These are phyloP conservation scores for Reticulitermes lucifugus DNA, from an alignment of 2,888 invertebrate genomes.

Conservation along the genomic window DNA sequence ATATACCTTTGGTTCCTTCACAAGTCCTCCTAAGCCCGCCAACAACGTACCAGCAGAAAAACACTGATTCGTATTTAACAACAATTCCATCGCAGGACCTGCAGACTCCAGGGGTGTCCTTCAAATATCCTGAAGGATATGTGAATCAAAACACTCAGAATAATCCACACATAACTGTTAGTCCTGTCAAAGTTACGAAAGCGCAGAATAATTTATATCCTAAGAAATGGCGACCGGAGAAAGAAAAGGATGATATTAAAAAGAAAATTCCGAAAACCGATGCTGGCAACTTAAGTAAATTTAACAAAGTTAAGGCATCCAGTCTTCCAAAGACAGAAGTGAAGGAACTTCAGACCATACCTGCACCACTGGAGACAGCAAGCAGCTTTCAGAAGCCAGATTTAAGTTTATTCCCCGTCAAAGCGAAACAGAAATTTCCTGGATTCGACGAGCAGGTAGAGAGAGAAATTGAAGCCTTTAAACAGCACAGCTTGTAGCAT, in stretches of 20 bases:
- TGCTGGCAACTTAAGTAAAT: background rate
- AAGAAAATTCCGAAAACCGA: background rate
- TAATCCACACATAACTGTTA: background rate
- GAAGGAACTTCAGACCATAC: no score
- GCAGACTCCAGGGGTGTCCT: background rate
- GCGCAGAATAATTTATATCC: constrained; percentile 63
- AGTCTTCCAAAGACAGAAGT: background rate
- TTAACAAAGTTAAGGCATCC: background rate
- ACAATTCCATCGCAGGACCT: background rate
- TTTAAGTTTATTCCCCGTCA: background rate
- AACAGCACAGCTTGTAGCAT: no score
- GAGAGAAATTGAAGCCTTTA: background rate
- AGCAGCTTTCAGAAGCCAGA: background rate
- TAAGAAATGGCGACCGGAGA: constrained; percentile 68
- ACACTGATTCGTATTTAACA: background rate
- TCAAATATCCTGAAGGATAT: background rate
- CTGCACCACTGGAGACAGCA: background rate
- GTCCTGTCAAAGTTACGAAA: constrained; percentile 4
- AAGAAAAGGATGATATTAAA: constrained; percentile 15
- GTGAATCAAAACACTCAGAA: background rate
- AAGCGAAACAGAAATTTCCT: background rate
- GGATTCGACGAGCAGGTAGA: background rate
- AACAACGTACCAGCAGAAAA: background rate
- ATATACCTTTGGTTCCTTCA: background rate
- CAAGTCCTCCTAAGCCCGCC: background rate